Evolutionary conservation across 2,797 vertebrate genomes (phyloP), one percentile per base, ranked within the genome.

Genomic region (Discoglossus pictus): DNA sequence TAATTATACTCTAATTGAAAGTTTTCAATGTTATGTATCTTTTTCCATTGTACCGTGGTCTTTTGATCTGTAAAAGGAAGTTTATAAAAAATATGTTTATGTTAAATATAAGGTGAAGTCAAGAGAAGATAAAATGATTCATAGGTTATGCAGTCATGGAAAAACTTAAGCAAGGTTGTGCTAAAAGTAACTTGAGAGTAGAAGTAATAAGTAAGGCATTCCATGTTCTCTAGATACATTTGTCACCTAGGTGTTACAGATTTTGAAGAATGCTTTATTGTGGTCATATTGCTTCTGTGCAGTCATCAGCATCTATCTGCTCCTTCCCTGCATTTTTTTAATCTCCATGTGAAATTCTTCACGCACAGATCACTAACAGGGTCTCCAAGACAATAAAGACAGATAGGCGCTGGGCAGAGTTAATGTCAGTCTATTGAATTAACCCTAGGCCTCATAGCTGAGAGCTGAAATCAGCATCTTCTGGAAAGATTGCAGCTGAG

Each of bases 401-500:
- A 79, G 73, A 79, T 78, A 80, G 74, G 76, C 78, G 79, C 76
- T 21, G 58, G 53, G 68, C 53, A 59, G 43, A 35, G 56, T 79
- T 88, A 91, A 86, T 91, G 92, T 90, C 84, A 65, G 80, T 80
- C 73, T 39, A 31, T 52, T 74, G 80, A 82, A 78, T 83, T 77
- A 61, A 76, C 79, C 76, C 81, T 55, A 81, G 84, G 77, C 76
- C 6, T 1, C 72, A 76, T 65, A 79, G 68, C 60, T 74, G 77
- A 78, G 75, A 74, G 58, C 65, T 16, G 74, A 82, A 82, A 69
- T 68, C 73, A 75, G 79, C 78, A 82, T 80, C 74, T 72, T 60
- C 79, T 31, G 74, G 53, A 53, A 79, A 87, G 65, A 31, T 62
- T 61, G 73, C 73, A 72, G 65, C 76, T 65, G 76, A 82, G 62